Base-by-base conservation (phyloP, 2,888 invertebrate species). In the Pherbina coryleti region DNA sequence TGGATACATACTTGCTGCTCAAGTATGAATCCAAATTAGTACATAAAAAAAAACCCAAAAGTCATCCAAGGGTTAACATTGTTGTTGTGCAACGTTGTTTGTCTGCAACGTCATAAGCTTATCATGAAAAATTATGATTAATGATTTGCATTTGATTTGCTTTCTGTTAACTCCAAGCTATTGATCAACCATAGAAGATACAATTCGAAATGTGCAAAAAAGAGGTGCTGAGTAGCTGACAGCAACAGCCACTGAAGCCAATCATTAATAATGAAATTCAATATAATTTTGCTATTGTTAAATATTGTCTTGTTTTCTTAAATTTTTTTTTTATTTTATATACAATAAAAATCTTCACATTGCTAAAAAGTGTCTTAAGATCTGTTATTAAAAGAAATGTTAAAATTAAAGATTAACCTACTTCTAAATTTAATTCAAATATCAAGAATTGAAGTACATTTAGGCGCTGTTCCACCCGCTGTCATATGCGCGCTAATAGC, bases 71-170 rank as follows among this genome's bases (percentile, higher is more conserved):
- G 37, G 37, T 37, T 37, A 37, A 37, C 37, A 7, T 8, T n/a
- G n/a, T n/a, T n/a, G n/a, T n/a, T n/a, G n/a, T n/a, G n/a, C n/a
- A 7, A 8, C 4, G 8, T 37, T 37, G 5, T 7, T 37, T 4
- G 9, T 8, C 8, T 8, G 37, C 37, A 37, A 37, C 37, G 37
- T 37, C 37, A 37, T 8, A 7, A 37, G 37, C 37, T 25, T 28
- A 11, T 44, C 51, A 49, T 69, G 44, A 57, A 71, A 55, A 71
- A 31, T 55, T 34, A 55, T 57, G 71, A 71, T 71, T 71, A 55
- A 71, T 71, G 37, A 69, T 25, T 69, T 51, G 51, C 22, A 22
- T n/a, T 69, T 19, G 5, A 64, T 34, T 62, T 14, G 28, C 11
- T 62, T 11, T 11, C 34, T 64, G 28, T 25, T 14, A 2, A 34